Base-by-base conservation (phyloP, 2,888 invertebrate genomes). In the Aleiodes alternator region DNA sequence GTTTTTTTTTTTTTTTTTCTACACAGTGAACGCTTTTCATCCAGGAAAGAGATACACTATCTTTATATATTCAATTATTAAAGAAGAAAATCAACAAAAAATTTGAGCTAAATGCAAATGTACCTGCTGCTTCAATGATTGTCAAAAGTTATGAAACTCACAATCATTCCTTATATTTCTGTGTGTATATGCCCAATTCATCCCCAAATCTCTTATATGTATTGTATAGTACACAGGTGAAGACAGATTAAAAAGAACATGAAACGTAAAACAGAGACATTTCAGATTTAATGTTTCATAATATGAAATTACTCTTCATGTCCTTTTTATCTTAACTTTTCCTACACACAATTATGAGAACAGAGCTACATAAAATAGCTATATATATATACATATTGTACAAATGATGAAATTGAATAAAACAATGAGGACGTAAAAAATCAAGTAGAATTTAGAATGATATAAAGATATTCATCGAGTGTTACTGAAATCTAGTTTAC, bases 111-210 rank as follows among this genome's bases (percentile, higher is more conserved):
- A 68, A 74, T 76, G 77, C 77, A 75, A 79, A 77, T 53, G 80
- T 79, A 79, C 80, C 80, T 80, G 79, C 80, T 80, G 79, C 78
- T 79, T 75, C 57, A 56, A 71, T 75, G 71, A 48, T 73, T 34
- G 59, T 59, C 55, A 43, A 61, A 11, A 34, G 43, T 23, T 23
- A 23, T 72, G n/a, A 51, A 64, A 57, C 53, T 51, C 29, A 31
- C 53, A 43, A 56, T 66, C 56, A 71, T 68, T 66, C 43, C 48
- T 23, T 23, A 23, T 23, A 23, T 16, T 53, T 71, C 56, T 64
- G 55, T 70, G 61, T 64, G 50, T 73, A 34, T 66, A 50, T 56
- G 50, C 50, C 43, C 43, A 9, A 43, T 43, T 43, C 43, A 34
- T 34, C 6, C 34, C 34, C 34, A 6, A 70, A 23, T 2, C 16